These are phyloP conservation scores for Ephydatia muelleri DNA, from an alignment of 37 sponge, comb jelly and placozoan genomes.

Conservation along the genomic window DNA sequence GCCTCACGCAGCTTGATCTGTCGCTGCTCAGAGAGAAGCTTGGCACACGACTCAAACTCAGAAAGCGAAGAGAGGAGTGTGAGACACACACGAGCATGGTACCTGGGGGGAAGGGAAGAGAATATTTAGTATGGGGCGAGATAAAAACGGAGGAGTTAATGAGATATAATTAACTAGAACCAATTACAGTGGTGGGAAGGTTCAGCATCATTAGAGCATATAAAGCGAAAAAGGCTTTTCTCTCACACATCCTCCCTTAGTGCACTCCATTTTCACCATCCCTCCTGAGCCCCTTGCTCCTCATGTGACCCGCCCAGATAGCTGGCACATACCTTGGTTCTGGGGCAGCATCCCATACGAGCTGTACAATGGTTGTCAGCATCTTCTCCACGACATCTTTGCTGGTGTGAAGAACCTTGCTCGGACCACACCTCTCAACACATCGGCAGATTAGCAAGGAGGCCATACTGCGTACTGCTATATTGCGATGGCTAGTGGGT, in stretches of 20 bases:
- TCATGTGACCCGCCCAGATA: background rate
- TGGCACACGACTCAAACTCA: constrained; percentile 51
- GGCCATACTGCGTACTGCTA: constrained; percentile 61
- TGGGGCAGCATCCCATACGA: constrained; percentile 59
- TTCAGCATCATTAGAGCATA: too few relatives aligned
- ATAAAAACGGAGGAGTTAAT: background rate
- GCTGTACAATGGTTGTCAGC: constrained; percentile 49
- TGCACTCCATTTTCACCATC: too few relatives aligned
- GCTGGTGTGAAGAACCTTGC: constrained; percentile 45
- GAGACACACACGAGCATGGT: constrained; percentile 59
- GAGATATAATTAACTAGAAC: too few relatives aligned
- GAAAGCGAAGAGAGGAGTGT: constrained; percentile 35
- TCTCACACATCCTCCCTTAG: too few relatives aligned
- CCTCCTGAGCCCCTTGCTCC: too few relatives aligned
- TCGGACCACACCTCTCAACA: constrained; percentile 56
- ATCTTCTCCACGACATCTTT: constrained; percentile 72
- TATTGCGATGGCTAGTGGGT: constrained; percentile 61
- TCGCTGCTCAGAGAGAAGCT: constrained; percentile 19
- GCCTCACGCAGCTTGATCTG: constrained; percentile 36
- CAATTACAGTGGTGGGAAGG: too few relatives aligned
- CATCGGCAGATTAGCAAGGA: constrained; percentile 55
- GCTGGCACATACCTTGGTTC: constrained; percentile 27
- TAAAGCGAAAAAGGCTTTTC: too few relatives aligned
- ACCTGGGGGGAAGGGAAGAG: constrained; percentile 27
- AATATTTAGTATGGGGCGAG: background rate